Base-by-base conservation (phyloP, 2,888 invertebrate species). In the Tipula helvola region DNA sequence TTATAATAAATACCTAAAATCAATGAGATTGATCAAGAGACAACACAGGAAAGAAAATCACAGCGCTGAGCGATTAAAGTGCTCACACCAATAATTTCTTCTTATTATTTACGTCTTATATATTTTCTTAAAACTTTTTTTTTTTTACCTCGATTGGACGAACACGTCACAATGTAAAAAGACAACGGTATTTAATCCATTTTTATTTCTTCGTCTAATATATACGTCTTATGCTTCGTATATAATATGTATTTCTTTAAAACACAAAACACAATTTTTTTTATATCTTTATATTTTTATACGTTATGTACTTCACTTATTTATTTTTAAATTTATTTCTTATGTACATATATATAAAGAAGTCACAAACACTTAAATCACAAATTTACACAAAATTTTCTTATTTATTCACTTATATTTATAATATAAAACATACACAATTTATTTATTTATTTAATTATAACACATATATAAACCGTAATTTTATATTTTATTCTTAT, bases 171-270 rank as follows among this genome's bases (percentile, higher is more conserved):
- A 85, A 42, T 42, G 71, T 71, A 42, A 85, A 85, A 41, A 41
- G 42, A 85, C 83, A 83, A 85, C 85, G 85, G 85, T 85, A 85
- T 41, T 41, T 85, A 42, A 85, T 85, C 85, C 85, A 85, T 85
- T 85, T 85, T 42, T 85, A 41, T 85, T 85, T 41, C 85, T 85
- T 18, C 85, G 85, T 85, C n/a, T 42, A 28, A 28, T 42, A 85
- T 18, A 71, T 71, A 28, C 28, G 71, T 71, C 71, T 71, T 71
- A 71, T 16, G 52, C 12, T 16, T 41, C 36, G 13, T 41, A 41
- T 41, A 85, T 16, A 57, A 57, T 39, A 39, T 52, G 71, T 71
- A 71, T 71, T 41, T 10, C 39, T 85, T 8, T 18, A 42, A 42
- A 85, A 85, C 85, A 85, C 85, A 85, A 85, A n/a, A 85, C 42